Evolutionary conservation across 2,797 vertebrate species (phyloP).

Genomic region (Choloepus didactylus): DNA sequence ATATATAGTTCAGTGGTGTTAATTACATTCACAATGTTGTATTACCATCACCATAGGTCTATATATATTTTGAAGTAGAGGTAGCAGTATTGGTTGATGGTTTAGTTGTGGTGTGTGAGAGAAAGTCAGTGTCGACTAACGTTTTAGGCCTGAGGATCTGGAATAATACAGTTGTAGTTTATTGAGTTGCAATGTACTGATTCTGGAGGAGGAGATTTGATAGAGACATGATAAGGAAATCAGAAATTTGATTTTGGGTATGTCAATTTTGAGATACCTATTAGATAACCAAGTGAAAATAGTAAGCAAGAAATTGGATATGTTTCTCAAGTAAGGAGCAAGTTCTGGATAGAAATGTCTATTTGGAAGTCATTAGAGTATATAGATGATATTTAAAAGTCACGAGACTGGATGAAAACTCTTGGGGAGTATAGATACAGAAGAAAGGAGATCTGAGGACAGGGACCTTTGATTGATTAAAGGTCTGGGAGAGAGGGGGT

Average conservation of each 20-base stretch:
- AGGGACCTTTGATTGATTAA: not conserved
- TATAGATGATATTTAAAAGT: conserved; percentile 20
- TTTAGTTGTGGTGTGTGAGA: conserved; percentile 6
- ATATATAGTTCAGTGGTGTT: no score
- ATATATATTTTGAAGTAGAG: not conserved
- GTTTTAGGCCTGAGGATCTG: not conserved
- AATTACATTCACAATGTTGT: no score
- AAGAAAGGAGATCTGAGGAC: conserved; percentile 18
- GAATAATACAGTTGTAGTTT: not conserved
- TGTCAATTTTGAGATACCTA: conserved; percentile 42
- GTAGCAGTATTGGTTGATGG: conserved; percentile 3
- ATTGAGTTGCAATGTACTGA: conserved; percentile 24
- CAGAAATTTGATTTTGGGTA: conserved; percentile 39
- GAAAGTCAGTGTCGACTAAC: not conserved
- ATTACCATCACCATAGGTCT: not conserved
- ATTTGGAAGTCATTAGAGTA: not conserved
- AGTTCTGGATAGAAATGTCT: not conserved
- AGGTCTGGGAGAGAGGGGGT: not conserved
- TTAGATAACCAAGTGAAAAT: conserved; percentile 40
- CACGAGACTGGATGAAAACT: not conserved
- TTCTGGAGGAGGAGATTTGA: conserved; percentile 45
- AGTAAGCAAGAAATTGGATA: not conserved
- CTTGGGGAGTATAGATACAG: not conserved
- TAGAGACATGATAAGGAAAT: not conserved
- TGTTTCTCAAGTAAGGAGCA: not conserved